These are phyloP conservation scores for Oncopodura yosiiana DNA, from an alignment of 1,140 invertebrate genomes.

Conservation along the genomic window DNA sequence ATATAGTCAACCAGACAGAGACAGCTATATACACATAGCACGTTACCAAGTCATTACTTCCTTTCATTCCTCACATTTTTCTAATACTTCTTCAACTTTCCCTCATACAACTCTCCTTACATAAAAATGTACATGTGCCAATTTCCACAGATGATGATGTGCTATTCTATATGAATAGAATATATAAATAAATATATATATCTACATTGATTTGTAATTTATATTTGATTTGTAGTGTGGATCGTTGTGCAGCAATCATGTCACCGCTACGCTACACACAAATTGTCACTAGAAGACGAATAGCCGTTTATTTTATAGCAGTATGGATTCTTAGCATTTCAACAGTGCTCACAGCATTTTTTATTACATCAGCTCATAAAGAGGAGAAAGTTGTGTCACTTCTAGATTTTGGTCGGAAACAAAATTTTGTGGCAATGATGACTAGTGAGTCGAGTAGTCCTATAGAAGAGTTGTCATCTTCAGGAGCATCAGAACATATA, in stretches of 20 bases:
- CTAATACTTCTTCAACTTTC: too few species aligned
- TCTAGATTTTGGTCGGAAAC: not conserved
- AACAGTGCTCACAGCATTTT: conserved; percentile 23
- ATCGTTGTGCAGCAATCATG: conserved; percentile 33
- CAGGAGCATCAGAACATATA: too few species aligned
- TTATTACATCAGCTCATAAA: conserved; percentile 14
- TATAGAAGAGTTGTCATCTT: too few species aligned
- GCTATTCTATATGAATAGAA: too few species aligned
- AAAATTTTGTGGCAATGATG: not conserved
- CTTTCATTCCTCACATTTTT: too few species aligned
- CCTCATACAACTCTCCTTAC: too few species aligned
- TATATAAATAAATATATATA: too few species aligned
- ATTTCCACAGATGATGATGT: too few species aligned
- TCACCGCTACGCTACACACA: conserved; percentile 34
- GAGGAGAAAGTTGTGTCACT: not conserved
- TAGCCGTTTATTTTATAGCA: conserved; percentile 24
- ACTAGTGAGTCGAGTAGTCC: not conserved
- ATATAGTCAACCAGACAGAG: too few species aligned
- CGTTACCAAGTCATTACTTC: too few species aligned
- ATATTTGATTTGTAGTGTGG: conserved; percentile 32
- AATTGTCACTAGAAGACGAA: conserved; percentile 26
- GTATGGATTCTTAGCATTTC: conserved; percentile 27
- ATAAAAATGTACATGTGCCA: too few species aligned
- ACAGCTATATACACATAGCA: too few species aligned
- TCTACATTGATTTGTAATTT: not conserved